A percentile compares a stretch with the other conserved stretches of the same genome.
These are phyloP conservation scores for Intellagama lesueurii DNA, from an alignment of 2,797 vertebrate species.

Conservation along the genomic window DNA sequence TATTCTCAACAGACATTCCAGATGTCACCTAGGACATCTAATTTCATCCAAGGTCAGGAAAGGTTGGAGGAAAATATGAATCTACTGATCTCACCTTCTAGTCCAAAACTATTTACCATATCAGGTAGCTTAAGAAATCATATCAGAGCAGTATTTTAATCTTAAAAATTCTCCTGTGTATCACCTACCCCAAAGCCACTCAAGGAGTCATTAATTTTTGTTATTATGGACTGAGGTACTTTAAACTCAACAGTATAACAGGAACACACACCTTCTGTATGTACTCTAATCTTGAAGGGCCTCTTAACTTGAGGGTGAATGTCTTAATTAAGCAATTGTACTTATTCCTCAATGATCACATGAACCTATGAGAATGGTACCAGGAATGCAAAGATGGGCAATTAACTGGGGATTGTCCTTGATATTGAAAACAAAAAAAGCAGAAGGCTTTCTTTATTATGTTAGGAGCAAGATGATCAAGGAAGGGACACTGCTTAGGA, in stretches of 20 bases:
- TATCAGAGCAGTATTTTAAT: neutral
- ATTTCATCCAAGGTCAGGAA: neutral
- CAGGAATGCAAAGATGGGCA: too few species aligned
- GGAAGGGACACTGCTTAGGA: too few species aligned
- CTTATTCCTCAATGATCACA: neutral
- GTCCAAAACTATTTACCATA: neutral
- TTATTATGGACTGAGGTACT: neutral
- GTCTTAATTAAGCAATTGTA: neutral
- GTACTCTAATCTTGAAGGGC: too few species aligned
- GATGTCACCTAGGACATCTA: conserved; percentile 18
- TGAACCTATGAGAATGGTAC: neutral
- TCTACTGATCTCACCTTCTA: neutral
- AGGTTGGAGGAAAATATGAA: neutral
- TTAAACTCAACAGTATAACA: neutral
- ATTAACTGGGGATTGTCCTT: too few species aligned
- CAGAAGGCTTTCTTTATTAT: neutral
- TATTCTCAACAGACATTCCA: conserved; percentile 13
- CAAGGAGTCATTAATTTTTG: neutral
- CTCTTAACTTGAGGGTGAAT: neutral
- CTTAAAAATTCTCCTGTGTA: neutral
- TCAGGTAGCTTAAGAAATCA: neutral
- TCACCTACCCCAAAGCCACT: neutral
- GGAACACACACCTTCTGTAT: too few species aligned
- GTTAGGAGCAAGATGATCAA: neutral
- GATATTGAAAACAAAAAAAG: neutral